Percentiles rank a stretch among this genome's conserved stretches.
Evolutionary conservation across 2,113 vertebrate species (phyloP).

Genomic region (Pedionomus torquatus): DNA sequence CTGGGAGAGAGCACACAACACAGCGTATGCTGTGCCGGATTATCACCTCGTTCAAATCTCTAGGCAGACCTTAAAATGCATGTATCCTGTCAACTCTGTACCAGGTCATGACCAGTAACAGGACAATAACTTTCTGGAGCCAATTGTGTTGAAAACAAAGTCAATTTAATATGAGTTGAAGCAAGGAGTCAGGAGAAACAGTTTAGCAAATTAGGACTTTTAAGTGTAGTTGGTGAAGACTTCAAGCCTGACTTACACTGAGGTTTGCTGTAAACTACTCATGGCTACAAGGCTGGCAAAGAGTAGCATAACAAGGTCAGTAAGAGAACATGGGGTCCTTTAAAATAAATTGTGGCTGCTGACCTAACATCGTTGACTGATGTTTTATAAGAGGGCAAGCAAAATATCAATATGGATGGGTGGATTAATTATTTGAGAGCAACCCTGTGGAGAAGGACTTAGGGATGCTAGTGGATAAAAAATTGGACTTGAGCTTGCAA

Average conservation of each 20-base stretch:
- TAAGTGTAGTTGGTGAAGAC: neutral
- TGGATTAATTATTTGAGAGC: neutral
- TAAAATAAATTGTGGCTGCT: neutral
- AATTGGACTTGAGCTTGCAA: neutral
- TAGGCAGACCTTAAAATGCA: neutral
- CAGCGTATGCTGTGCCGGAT: neutral
- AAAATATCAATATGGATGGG: neutral
- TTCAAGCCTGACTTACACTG: neutral
- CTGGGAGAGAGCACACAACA: neutral
- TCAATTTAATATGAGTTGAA: neutral
- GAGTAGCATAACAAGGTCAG: neutral
- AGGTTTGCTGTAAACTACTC: neutral
- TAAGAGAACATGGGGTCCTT: neutral
- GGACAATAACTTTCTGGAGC: neutral
- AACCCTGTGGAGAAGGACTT: neutral
- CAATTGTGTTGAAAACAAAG: neutral
- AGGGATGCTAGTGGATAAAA: neutral
- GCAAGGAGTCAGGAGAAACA: neutral
- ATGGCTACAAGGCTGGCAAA: neutral
- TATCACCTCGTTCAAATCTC: slow-evolving; percentile 12
- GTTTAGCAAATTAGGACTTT: neutral
- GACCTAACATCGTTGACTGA: neutral
- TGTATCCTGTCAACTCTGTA: slow-evolving; percentile 25
- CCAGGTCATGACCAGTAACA: slow-evolving; percentile 32
- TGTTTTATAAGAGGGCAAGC: neutral